Percentiles rank a stretch among this genome's conserved stretches.
Conservation (phyloP, 2,797 vertebrate species). For the Poeciliopsis presidionis region DNA sequence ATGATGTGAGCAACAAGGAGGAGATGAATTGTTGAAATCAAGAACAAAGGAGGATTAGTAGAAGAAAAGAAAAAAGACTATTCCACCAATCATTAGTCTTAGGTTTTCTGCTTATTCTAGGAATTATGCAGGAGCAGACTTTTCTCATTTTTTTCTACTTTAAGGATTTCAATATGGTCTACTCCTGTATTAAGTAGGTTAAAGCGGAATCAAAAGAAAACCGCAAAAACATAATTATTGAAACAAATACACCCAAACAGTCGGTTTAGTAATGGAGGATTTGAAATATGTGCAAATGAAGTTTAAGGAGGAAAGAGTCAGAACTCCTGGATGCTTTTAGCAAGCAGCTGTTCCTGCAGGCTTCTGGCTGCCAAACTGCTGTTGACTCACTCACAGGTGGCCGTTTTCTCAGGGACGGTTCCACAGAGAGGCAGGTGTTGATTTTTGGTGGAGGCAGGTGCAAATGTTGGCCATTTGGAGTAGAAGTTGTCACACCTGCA, state of each 20-base stretch:
- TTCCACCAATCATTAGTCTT: constrained; percentile 19
- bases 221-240: constrained; percentile 2
- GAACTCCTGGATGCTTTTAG: constrained; percentile 28
- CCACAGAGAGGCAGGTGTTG: constrained; percentile 63
- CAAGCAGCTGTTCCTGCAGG: constrained; percentile 49
- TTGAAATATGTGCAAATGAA: neutral
- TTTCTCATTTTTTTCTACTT: neutral
- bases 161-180: neutral
- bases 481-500: constrained; percentile 34
- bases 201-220: constrained; percentile 1
- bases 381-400: constrained; percentile 39
- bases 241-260: constrained; percentile 17
- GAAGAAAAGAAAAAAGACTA: constrained; percentile 6
- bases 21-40: constrained; percentile 43
- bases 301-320: neutral
- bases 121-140: constrained; percentile 6
- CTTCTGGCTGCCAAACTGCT: constrained; percentile 39
- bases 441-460: constrained; percentile 51
- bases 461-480: constrained; percentile 45
- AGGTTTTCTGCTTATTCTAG: constrained; percentile 37
- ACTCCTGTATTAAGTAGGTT: neutral
- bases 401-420: constrained; percentile 37
- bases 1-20: constrained; percentile 28
- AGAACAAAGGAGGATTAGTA: constrained; percentile 51
- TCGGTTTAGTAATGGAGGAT: neutral